A percentile compares a stretch with the other conserved stretches of the same genome.
Conservation (phyloP, 2,888 invertebrate genomes). For the Diabrotica balteata region DNA sequence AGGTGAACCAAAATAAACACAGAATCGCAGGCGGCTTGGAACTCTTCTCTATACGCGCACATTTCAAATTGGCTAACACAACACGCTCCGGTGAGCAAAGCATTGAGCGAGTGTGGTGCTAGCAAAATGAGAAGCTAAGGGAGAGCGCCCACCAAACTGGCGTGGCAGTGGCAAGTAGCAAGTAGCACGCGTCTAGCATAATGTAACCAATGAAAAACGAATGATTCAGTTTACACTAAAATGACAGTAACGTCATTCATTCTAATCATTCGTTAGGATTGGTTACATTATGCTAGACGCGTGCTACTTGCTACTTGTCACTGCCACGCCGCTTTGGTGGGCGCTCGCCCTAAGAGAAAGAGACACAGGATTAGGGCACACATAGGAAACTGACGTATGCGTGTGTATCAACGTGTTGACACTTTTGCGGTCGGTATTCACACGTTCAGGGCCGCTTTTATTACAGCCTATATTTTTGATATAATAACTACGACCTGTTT, state of each 20-base stretch:
- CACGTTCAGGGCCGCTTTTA: background rate
- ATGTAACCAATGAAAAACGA: too few relatives aligned
- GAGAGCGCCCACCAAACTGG: too few relatives aligned
- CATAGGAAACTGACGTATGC: background rate
- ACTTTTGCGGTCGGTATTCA: background rate
- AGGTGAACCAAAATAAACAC: constrained; percentile 5
- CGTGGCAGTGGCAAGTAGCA: too few relatives aligned
- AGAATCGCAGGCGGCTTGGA: background rate
- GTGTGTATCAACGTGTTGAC: background rate
- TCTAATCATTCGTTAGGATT: too few relatives aligned
- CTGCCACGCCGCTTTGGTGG: too few relatives aligned
- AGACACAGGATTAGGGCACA: background rate
- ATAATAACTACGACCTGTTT: too few relatives aligned
- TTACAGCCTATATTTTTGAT: background rate
- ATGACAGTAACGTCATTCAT: too few relatives aligned
- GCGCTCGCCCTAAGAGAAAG: too few relatives aligned
- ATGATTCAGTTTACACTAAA: too few relatives aligned
- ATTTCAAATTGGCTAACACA: constrained; percentile 1
- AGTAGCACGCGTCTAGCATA: too few relatives aligned
- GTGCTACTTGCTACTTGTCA: too few relatives aligned
- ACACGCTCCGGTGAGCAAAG: background rate
- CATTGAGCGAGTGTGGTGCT: background rate
- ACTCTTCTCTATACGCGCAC: background rate
- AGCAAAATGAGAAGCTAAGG: background rate
- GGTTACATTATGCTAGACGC: too few relatives aligned